Base-by-base conservation (phyloP, 2,888 invertebrate species). In the Meteorus colon region DNA sequence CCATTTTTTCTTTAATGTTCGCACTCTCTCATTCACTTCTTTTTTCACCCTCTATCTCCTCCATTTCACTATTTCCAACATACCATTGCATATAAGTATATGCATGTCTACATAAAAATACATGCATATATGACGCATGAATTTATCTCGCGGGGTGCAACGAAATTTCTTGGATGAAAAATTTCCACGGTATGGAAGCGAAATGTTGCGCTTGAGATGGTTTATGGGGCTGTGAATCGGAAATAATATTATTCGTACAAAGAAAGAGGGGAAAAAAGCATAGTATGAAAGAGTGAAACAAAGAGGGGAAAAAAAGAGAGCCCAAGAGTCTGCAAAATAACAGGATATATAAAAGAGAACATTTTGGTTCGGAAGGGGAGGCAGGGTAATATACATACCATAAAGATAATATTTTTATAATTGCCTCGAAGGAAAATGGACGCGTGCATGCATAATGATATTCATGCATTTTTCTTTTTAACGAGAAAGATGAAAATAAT, bases 401-500 rank as follows among this genome's bases (percentile, higher is more conserved):
- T 12, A 29, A 68, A 73, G 76, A 76, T 76, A 76, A 76, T 76
- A 67, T 76, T 76, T 72, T 76, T 76, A 68, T 76, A 76, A 76
- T 76, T 76, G 76, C 76, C 72, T 68, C 37, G 27, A 68, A 12
- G 68, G 76, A 68, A 73, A 76, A 76, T 76, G 72, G 72, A 68
- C 67, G 72, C 72, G 72, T 48, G 48, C 67, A 76, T 76, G 59
- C 48, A 68, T 72, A 76, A 76, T 76, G 76, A 76, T 72, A 76
- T 76, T 76, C 71, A 73, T 76, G 72, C 72, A 51, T 71, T 72
- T 72, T 66, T 37, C 75, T 60, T 71, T 60, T 16, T 51, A 63
- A 68, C 19, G 41, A 37, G 45, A 27, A 66, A 51, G 48, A 59
- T 29, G 45, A 71, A 71, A 66, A 63, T 66, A 55, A 37, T 41